These are phyloP conservation scores for Cacoxenus indagator DNA, from an alignment of 2,888 invertebrate species.

Conservation along the genomic window DNA sequence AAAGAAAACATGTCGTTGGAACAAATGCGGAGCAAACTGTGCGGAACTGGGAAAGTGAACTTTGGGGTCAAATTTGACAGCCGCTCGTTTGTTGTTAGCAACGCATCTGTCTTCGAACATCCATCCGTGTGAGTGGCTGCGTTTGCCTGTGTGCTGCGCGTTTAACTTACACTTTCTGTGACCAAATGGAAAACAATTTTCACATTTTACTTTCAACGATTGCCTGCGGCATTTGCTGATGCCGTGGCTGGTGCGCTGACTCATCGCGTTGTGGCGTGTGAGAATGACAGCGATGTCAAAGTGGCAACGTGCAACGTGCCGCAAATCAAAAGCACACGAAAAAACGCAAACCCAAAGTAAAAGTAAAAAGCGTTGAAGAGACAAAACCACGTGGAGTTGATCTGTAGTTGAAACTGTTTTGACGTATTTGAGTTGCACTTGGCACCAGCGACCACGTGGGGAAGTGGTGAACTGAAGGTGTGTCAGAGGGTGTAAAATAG, in stretches of 20 bases:
- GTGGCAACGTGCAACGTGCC: conserved; percentile 5
- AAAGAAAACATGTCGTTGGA: neutral
- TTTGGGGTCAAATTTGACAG: conserved; percentile 53
- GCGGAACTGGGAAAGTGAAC: conserved; percentile 35
- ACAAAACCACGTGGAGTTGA: neutral
- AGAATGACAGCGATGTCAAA: neutral
- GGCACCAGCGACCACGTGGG: neutral
- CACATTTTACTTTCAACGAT: neutral
- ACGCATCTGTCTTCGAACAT: neutral
- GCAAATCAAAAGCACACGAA: neutral
- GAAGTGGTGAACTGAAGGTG: too few species aligned
- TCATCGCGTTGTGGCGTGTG: neutral
- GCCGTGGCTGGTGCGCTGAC: neutral
- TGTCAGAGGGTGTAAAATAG: too few species aligned
- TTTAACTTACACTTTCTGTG: neutral
- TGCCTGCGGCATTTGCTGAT: neutral
- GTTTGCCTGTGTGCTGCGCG: neutral
- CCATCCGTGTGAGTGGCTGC: neutral
- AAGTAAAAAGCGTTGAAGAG: neutral
- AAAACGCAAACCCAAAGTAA: neutral
- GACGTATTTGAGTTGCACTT: neutral
- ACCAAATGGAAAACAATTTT: neutral
- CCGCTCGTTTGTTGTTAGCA: conserved; percentile 32
- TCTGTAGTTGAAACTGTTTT: neutral
- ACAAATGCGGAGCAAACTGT: neutral